Evolutionary conservation across 2,888 invertebrate genomes (phyloP).

Genomic region (Epistrophella euchroma): DNA sequence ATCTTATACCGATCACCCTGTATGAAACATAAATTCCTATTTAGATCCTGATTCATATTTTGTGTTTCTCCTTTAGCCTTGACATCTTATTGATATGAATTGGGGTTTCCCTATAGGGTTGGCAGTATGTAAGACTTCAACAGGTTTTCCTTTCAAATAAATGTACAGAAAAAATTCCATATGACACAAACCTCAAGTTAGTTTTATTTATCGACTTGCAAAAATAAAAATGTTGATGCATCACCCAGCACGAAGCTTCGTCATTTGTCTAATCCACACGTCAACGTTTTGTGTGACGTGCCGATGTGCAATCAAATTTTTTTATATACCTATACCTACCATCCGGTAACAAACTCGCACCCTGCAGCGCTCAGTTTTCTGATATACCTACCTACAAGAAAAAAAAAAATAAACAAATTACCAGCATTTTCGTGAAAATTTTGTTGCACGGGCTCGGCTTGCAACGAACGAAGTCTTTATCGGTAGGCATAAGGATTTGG

Average conservation of each 20-base stretch:
- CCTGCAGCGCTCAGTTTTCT: slow-evolving; percentile 41
- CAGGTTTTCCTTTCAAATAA: background rate
- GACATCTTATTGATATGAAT: background rate
- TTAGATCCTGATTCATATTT: too few relatives aligned
- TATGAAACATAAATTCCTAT: too few relatives aligned
- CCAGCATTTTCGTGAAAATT: slow-evolving; percentile 64
- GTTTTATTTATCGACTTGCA: background rate
- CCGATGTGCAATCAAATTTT: slow-evolving; percentile 72
- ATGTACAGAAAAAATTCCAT: background rate
- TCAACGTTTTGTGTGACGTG: slow-evolving; percentile 62
- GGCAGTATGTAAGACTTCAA: background rate
- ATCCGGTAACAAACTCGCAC: slow-evolving; percentile 37
- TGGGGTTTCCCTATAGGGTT: background rate
- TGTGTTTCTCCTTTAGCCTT: background rate
- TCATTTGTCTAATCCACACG: slow-evolving; percentile 54
- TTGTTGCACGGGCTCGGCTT: slow-evolving; percentile 55
- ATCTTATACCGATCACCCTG: too few relatives aligned
- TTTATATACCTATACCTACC: slow-evolving; percentile 23
- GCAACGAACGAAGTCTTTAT: slow-evolving; percentile 40
- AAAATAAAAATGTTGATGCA: slow-evolving; percentile 3
- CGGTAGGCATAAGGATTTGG: slow-evolving; percentile 41
- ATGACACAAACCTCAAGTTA: background rate
- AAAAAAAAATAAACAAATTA: slow-evolving; percentile 70
- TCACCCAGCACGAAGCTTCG: slow-evolving; percentile 13
- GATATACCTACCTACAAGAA: background rate